A percentile compares a stretch with the other conserved stretches of the same genome.
Evolutionary conservation across 2,797 vertebrate genomes (phyloP).

Genomic region (Etheostoma nigrum): DNA sequence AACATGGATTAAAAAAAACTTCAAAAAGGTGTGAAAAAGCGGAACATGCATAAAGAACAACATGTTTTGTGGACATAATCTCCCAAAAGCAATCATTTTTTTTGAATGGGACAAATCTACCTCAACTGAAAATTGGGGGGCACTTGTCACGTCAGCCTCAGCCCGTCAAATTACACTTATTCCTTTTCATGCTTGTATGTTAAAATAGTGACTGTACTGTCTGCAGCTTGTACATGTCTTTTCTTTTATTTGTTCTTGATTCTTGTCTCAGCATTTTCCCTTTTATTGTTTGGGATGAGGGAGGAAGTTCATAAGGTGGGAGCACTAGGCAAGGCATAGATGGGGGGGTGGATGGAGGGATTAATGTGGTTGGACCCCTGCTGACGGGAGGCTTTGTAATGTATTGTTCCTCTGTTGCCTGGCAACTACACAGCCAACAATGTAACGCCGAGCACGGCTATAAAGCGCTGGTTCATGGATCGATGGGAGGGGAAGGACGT

Average conservation of each 20-base stretch:
- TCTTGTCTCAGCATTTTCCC: slow-evolving; percentile 2
- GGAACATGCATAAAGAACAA: no score
- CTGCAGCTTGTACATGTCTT: slow-evolving; percentile 6
- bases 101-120: no score
- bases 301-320: slow-evolving; percentile 24
- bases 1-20: no score
- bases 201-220: slow-evolving; percentile 27
- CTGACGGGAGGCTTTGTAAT: slow-evolving; percentile 29
- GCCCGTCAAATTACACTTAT: slow-evolving; percentile 25
- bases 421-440: slow-evolving; percentile 29
- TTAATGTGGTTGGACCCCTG: slow-evolving; percentile 3
- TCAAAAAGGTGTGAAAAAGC: no score
- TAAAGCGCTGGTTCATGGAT: slow-evolving; percentile 20
- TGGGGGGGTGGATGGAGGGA: slow-evolving; percentile 11
- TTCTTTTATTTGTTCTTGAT: slow-evolving; percentile 30
- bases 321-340: neutral
- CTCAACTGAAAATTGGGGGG: no score
- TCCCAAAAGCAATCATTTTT: no score
- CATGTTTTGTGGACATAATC: no score
- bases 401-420: slow-evolving; percentile 46
- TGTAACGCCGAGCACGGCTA: neutral
- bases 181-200: slow-evolving; percentile 32
- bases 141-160: no score
- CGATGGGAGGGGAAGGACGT: neutral
- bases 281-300: slow-evolving; percentile 22